Conservation (phyloP, 2,888 invertebrate species). For the Mythimna ferrago region DNA sequence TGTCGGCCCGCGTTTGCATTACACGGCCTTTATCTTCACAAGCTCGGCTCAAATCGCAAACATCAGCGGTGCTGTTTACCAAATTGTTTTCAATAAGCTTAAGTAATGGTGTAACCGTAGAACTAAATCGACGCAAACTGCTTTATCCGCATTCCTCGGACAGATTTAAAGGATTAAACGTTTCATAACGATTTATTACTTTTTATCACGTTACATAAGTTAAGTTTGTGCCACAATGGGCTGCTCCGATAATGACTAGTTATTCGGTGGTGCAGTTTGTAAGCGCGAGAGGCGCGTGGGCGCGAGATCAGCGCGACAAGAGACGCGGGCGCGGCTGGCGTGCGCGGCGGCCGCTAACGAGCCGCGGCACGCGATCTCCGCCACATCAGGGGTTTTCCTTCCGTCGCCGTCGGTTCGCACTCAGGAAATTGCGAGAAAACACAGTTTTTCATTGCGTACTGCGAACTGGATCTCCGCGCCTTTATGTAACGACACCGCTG, state of each 20-base stretch:
- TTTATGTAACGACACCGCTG: slow-evolving; percentile 87
- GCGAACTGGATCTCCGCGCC: slow-evolving; percentile 86
- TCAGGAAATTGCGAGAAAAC: slow-evolving; percentile 89
- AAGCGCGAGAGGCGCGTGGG: slow-evolving; percentile 70
- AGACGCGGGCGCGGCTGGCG: slow-evolving; percentile 59
- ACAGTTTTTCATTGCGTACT: slow-evolving; percentile 85
- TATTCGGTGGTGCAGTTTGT: slow-evolving; percentile 76
- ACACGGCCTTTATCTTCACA: slow-evolving; percentile 88
- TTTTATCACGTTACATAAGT: slow-evolving; percentile 85
- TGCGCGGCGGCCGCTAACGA: slow-evolving; percentile 79
- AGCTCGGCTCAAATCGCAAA: slow-evolving; percentile 87
- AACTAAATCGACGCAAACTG: slow-evolving; percentile 76
- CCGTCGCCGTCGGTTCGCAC: slow-evolving; percentile 78
- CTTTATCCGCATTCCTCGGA: slow-evolving; percentile 77
- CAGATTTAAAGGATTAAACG: slow-evolving; percentile 83
- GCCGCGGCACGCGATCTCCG: slow-evolving; percentile 83
- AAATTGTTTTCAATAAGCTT: slow-evolving; percentile 90
- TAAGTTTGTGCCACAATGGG: slow-evolving; percentile 78
- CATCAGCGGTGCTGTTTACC: slow-evolving; percentile 88
- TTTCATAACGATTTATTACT: slow-evolving; percentile 84
- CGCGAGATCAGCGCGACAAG: slow-evolving; percentile 72
- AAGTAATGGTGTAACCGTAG: slow-evolving; percentile 84
- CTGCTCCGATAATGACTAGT: slow-evolving; percentile 81
- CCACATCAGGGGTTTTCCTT: slow-evolving; percentile 89
- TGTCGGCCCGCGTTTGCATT: slow-evolving; percentile 89